phyloP scores from a whole-genome alignment of 2,113 vertebrate species.

The Empidonax traillii region DNA sequence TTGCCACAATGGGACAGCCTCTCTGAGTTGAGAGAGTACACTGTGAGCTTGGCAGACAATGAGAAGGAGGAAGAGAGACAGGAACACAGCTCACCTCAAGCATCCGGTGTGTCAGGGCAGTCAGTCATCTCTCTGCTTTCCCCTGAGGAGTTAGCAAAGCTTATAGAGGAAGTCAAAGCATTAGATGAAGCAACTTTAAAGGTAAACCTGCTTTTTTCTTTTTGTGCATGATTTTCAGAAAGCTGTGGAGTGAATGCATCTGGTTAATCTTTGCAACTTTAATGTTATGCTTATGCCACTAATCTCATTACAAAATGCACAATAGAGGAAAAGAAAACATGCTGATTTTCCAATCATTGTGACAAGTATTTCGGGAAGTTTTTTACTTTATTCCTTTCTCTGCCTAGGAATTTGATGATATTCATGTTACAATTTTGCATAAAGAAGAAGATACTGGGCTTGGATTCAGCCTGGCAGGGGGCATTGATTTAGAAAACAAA shows the following conservation, averaged over 20 bases:
- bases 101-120: slow-evolving; percentile 68
- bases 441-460: slow-evolving; percentile 91
- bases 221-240: neutral
- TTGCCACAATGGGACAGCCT: slow-evolving; percentile 73
- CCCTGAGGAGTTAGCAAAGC: slow-evolving; percentile 77
- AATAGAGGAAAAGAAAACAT: neutral
- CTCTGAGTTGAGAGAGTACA: slow-evolving; percentile 83
- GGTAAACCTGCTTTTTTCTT: slow-evolving; percentile 66
- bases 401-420: slow-evolving; percentile 86
- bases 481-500: slow-evolving; percentile 89
- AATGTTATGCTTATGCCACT: neutral
- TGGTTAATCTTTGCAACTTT: neutral
- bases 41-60: slow-evolving; percentile 70
- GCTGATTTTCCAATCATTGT: neutral
- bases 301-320: neutral
- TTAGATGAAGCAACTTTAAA: slow-evolving; percentile 86
- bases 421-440: slow-evolving; percentile 90
- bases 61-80: slow-evolving; percentile 24
- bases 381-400: neutral
- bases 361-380: neutral
- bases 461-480: slow-evolving; percentile 94
- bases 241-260: neutral
- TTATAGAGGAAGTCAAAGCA: slow-evolving; percentile 87
- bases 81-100: slow-evolving; percentile 21
- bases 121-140: slow-evolving; percentile 88